Evolutionary conservation across 2,113 vertebrate species (phyloP).

Genomic region (Campylomormyrus tamandua): DNA sequence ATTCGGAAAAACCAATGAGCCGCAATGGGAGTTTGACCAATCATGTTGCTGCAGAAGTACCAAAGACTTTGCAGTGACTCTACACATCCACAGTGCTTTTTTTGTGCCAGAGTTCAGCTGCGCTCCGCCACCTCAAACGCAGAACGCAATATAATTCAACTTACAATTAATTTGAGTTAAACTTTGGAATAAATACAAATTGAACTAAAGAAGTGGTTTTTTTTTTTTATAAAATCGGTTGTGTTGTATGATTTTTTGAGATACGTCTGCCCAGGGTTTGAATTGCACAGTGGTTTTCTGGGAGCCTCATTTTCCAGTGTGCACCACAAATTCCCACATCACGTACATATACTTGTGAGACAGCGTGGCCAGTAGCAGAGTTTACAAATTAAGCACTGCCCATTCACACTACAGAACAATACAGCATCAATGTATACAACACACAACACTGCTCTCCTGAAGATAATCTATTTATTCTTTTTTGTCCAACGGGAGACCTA

Average conservation of each 20-base stretch:
- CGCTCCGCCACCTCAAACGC: neutral
- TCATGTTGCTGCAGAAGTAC: neutral
- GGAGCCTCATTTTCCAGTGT: neutral
- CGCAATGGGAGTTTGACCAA: neutral
- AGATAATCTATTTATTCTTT: neutral
- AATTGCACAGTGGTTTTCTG: neutral
- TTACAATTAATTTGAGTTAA: neutral
- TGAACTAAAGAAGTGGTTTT: neutral
- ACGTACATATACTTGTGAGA: neutral
- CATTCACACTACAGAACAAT: neutral
- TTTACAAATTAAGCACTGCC: neutral
- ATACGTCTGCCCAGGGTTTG: neutral
- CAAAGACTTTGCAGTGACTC: neutral
- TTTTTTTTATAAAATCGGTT: neutral
- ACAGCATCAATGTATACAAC: neutral
- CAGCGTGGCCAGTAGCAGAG: neutral
- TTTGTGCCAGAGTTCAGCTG: neutral
- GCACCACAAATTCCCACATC: neutral
- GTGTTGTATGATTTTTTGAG: neutral
- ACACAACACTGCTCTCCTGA: neutral
- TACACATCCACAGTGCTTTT: neutral
- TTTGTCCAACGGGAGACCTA: neutral
- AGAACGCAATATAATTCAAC: neutral
- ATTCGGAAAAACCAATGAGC: neutral
- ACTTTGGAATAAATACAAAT: neutral